Percentiles rank a stretch among this genome's conserved stretches.
Evolutionary conservation across 2,797 vertebrate genomes (phyloP).

Genomic region (Acipenser transmontanus): DNA sequence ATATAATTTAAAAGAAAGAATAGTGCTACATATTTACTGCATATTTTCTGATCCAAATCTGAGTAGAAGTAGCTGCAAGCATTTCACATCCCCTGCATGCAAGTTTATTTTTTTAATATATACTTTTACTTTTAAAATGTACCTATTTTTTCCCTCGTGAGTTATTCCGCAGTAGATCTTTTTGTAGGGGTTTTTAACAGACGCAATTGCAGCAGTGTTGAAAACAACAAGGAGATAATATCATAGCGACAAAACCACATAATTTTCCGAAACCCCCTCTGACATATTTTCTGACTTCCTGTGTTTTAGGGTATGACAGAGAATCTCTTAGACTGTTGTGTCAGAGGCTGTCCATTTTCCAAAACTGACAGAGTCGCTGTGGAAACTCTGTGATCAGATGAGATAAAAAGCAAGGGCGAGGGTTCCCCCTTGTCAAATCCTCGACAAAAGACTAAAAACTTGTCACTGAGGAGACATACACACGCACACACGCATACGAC

Average conservation of each 20-base stretch:
- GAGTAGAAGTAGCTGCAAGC: too few relatives aligned
- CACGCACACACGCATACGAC: slow-evolving; percentile 1
- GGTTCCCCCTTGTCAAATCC: slow-evolving; percentile 30
- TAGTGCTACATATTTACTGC: too few relatives aligned
- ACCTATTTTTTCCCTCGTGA: neutral
- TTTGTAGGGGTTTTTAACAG: neutral
- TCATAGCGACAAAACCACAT: slow-evolving; percentile 9
- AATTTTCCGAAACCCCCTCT: slow-evolving; percentile 34
- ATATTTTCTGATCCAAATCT: too few relatives aligned
- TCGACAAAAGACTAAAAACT: slow-evolving; percentile 14
- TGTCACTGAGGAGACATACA: neutral
- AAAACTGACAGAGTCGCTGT: slow-evolving; percentile 36
- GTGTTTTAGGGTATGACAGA: slow-evolving; percentile 38
- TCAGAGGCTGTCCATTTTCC: slow-evolving; percentile 34
- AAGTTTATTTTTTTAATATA: neutral
- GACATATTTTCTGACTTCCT: slow-evolving; percentile 37
- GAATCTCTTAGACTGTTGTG: slow-evolving; percentile 29
- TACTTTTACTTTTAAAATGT: neutral
- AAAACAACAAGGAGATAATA: slow-evolving; percentile 2
- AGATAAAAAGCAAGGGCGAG: slow-evolving; percentile 35
- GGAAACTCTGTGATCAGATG: slow-evolving; percentile 34
- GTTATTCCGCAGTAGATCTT: neutral
- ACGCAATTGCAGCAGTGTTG: neutral
- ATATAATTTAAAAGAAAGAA: too few relatives aligned
- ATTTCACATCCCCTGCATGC: too few relatives aligned